Evolutionary conservation across 2,113 vertebrate genomes (phyloP), one percentile per base, ranked within the genome.

Genomic region (Panthera tigris): DNA sequence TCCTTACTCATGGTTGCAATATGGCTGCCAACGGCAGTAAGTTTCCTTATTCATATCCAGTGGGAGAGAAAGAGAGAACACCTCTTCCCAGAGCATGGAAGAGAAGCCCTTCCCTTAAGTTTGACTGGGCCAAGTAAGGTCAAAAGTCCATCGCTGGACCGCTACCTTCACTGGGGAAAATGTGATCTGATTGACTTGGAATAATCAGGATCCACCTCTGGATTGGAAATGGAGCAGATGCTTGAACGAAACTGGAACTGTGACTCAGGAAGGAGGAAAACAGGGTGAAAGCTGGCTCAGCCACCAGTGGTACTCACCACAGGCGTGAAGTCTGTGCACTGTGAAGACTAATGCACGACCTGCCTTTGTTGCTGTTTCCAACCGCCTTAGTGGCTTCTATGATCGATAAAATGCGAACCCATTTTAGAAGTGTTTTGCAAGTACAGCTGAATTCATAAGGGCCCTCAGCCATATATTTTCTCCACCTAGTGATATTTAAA

Each of bases 301-400:
- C n/a, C 39, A 31, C 36, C 23, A 16, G 2, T 0, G 25, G 11
- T 10, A 16, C 15, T 39, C 19, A 31, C 6, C 8, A 3, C 50
- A 50, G 50, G 41, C 21, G 31, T 5, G 4, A 68, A n/a, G 27
- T 33, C 7, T 36, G 36, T 25, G 61, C 39, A 73, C 7, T 41
- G 36, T 25, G 61, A 39, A 73, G 63, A 18, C 48, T 4, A 89
- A 33, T 5, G 36, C 3, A 16, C 11, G 2, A 11, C 27, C 12
- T 33, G 33, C 6, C 27, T 61, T 90, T 23, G 27, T 33, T 36
- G 25, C 76, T 52, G 15, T 61, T 80, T 61, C 63, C 91, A 76
- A 73, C 55, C 10, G 15, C 4, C 31, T 15, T 18, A 0, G 6
- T 14, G 61, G n/a, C 6, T 55, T 27, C 33, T 11, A 36, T 19